These are phyloP conservation scores for Cotesia chilonis DNA, from an alignment of 1,140 invertebrate species.

Conservation along the genomic window DNA sequence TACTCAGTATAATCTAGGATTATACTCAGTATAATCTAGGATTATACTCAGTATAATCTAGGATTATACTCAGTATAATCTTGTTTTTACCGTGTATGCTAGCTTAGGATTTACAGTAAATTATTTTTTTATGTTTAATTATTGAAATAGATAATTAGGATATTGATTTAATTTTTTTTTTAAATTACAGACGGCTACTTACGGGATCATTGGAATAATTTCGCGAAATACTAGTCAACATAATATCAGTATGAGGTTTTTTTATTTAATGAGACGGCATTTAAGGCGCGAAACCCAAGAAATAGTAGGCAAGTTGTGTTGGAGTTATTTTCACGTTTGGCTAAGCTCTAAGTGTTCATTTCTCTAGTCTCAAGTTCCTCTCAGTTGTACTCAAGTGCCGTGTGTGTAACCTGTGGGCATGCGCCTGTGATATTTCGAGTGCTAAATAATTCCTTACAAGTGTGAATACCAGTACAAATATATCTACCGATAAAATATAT, in stretches of 20 bases:
- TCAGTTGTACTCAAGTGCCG: background rate
- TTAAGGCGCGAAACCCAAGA: constrained; percentile 3
- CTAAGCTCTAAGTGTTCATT: constrained; percentile 13
- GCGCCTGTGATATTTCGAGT: background rate
- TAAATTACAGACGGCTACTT: too few relatives aligned
- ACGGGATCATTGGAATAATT: too few relatives aligned
- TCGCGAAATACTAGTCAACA: too few relatives aligned
- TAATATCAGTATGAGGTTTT: background rate
- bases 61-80: too few relatives aligned
- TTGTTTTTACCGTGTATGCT: too few relatives aligned
- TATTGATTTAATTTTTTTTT: too few relatives aligned
- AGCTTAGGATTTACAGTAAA: too few relatives aligned
- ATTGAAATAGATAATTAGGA: too few relatives aligned
- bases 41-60: too few relatives aligned
- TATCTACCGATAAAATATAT: background rate
- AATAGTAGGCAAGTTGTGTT: constrained; percentile 11
- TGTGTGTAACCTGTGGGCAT: background rate
- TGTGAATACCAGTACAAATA: constrained; percentile 8
- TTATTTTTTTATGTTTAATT: too few relatives aligned
- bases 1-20: too few relatives aligned
- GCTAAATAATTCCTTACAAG: constrained; percentile 6
- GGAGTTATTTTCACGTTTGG: constrained; percentile 19
- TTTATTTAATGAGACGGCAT: constrained; percentile 7
- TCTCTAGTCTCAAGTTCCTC: constrained; percentile 12
- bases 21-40: too few relatives aligned